A percentile compares a stretch with the other conserved stretches of the same genome.
These are phyloP conservation scores for Ceyx melanurus DNA, from an alignment of 2,113 vertebrate species.

Conservation along the genomic window DNA sequence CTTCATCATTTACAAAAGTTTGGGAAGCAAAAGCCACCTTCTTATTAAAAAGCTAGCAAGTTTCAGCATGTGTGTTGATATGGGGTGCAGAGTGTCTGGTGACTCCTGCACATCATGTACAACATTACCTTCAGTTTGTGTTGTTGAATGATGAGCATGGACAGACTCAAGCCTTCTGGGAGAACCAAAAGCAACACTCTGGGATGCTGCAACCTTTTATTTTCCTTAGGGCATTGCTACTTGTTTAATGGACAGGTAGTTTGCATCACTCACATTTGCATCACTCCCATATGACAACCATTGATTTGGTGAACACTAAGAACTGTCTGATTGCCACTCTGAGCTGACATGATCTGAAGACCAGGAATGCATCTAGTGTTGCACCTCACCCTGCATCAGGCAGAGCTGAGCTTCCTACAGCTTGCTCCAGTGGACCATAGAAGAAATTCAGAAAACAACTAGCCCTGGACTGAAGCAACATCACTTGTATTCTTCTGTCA, in stretches of 20 bases:
- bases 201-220: background rate
- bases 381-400: background rate
- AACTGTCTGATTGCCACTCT: background rate
- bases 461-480: background rate
- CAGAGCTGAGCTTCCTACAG: background rate
- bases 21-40: background rate
- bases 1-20: background rate
- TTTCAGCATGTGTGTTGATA: background rate
- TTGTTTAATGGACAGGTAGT: background rate
- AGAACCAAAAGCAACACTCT: background rate
- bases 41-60: background rate
- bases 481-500: background rate
- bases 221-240: background rate
- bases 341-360: background rate
- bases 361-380: background rate
- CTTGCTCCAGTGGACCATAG: background rate
- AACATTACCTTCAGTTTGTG: background rate
- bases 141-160: background rate
- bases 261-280: background rate
- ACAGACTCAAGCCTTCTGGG: background rate
- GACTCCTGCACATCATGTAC: background rate
- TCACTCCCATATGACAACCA: fast-evolving
- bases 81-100: background rate
- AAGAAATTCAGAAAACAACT: background rate
- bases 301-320: background rate